Evolutionary conservation across 2,888 invertebrate genomes (phyloP).

Genomic region (Nephrotoma guestfalica): DNA sequence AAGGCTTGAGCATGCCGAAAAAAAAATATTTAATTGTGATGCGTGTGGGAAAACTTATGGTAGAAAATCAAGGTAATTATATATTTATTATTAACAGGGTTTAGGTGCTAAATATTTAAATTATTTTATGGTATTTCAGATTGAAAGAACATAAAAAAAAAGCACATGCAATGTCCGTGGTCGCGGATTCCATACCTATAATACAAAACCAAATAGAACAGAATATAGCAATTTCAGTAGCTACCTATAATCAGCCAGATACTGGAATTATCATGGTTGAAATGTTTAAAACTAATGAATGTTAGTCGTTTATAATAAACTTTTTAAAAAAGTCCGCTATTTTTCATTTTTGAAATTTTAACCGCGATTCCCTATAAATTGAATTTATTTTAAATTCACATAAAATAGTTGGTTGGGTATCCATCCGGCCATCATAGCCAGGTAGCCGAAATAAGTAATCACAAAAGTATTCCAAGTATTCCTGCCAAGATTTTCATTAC

Average conservation of each 20-base stretch:
- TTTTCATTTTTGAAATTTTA: too few species aligned
- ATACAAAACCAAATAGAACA: neutral
- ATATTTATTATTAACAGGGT: neutral
- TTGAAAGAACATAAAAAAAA: neutral
- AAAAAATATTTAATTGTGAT: neutral
- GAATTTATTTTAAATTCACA: too few species aligned
- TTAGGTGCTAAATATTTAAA: neutral
- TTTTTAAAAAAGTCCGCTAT: neutral
- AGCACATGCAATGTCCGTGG: neutral
- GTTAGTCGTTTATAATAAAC: neutral
- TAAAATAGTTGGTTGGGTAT: too few species aligned
- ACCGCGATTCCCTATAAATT: too few species aligned
- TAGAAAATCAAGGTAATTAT: neutral
- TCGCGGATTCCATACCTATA: neutral
- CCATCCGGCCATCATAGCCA: too few species aligned
- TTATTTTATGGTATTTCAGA: neutral
- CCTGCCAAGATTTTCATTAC: too few species aligned
- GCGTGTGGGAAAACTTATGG: neutral
- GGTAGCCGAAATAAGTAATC: too few species aligned
- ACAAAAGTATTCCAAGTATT: too few species aligned
- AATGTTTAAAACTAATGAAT: neutral
- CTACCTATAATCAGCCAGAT: neutral
- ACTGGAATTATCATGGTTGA: neutral
- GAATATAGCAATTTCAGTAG: neutral
- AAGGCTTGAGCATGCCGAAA: neutral